Evolutionary conservation across 2,888 invertebrate genomes (phyloP), one percentile per base, ranked within the genome.

Genomic region (Drosophila melanosoma): DNA sequence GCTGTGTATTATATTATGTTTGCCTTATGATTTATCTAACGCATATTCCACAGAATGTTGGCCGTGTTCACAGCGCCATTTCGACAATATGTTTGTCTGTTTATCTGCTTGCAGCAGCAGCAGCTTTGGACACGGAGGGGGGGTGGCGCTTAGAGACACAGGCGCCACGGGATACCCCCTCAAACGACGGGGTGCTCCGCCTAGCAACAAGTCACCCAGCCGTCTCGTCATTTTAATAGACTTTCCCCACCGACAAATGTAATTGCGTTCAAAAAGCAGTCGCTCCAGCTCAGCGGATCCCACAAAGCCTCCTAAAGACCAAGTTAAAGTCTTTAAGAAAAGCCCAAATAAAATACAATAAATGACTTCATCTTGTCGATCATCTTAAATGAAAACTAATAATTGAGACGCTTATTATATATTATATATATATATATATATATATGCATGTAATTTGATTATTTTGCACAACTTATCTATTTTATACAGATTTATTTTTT

Each of bases 1-100:
- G 26, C 26, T 45, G 76, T 69, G 79, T 72, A 71, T 81, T 76
- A 85, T 71, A 89, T 89, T 74, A 89, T 87, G 71, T 74, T 79
- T 78, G 77, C 71, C 53, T 71, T 75, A 81, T 89, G 89, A 87
- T 87, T 86, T 89, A 84, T 89, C 81, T 79, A 68, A 61, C 76
- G 68, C 62, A 62, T n/a, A 59, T 64, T 36, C 64, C 53, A 45
- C 65, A 45, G 65, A 66, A 68, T 58, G 53, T 60, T 15, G 40
- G 40, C 51, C 66, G 56, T 65, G 70, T 69, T 40, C 48, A 6
- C 42, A 63, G 26, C 61, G 17, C 69, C 77, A 77, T 81, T 69
- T 62, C 63, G 60, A 63, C 73, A 85, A 79, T 69, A 80, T 70
- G 71, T 66, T 69, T 81, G 72, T 74, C 68, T 69, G 62, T 66